Base-by-base conservation (phyloP, 2,797 vertebrate species). In the Eidolon dupreanum region DNA sequence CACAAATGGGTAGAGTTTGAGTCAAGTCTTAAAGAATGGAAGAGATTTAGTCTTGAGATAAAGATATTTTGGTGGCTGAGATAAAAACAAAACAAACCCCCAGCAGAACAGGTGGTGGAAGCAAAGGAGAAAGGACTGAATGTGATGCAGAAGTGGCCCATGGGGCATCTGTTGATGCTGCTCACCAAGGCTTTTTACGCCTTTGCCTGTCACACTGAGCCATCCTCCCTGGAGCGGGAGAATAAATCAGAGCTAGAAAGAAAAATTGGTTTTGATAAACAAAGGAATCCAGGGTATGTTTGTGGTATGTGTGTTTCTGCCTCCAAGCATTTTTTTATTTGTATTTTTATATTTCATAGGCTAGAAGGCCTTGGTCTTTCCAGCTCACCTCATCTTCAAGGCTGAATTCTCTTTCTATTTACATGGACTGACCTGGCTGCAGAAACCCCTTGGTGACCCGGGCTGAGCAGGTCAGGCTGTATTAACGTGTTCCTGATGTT, bases 261-360 rank as follows among this genome's bases (percentile, higher is more conserved):
- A 61, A 82, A 83, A 89, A 61, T 16, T 5, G 8, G 51, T 65
- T 92, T 71, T 55, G 55, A 59, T 63, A 65, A 83, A 71, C 0
- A 8, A 6, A 65, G 5, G 74, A 90, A 75, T 38, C 79, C 38
- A 24, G 46, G 13, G 20, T 57, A 9, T 73, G 63, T 88, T 46
- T 73, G 61, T 68, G 57, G 26, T 68, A n/a, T 43, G 36, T 59
- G 2, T 49, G 8, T 94, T 49, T 90, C n/a, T 79, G 77, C 71
- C 51, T 93, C 31, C 33, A 90, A 84, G 49, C 63, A 92, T 83
- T 93, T 91, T 91, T 79, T 10, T 79, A 53, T 81, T 82, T 91
- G 24, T 36, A n/a, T 83, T 93, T 96, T 36, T 59, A 2, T 59
- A 53, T 92, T 75, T 90, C 53, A 46, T 51, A 65, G 75, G 53